Base-by-base conservation (phyloP, 2,797 vertebrate species). In the Falco rusticolus region DNA sequence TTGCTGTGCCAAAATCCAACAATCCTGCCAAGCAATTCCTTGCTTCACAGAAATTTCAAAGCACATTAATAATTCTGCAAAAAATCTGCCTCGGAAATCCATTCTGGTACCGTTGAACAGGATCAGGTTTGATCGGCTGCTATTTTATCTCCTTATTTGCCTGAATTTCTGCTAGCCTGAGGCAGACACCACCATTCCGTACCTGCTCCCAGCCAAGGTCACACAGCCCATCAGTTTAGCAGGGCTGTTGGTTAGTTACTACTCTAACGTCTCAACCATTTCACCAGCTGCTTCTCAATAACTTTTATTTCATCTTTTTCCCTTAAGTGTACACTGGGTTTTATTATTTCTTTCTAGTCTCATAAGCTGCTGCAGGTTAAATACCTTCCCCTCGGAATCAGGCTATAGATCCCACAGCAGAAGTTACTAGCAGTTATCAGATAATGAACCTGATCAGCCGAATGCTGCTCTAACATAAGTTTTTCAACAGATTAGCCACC, bases 171-270 rank as follows among this genome's bases (percentile, higher is more conserved):
- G 24, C 41, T 33, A 59, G 18, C 54, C n/a, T 0, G 0, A 41
- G 41, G 16, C 45, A 71, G 20, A 33, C 33, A 22, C 2, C 13
- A 15, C 20, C 41, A 6, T 51, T 39, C 48, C 3, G 0, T 22
- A 29, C 21, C 72, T 69, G 39, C 31, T 86, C 45, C 80, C 60
- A 80, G 21, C 29, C 31, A 83, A 86, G 80, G 76, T 76, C 76
- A 56, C 0, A 0, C 54, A 85, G 56, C 53, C 51, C 2, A 1
- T 10, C 0, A 0, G 57, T 60, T 89, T n/a, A 77, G 48, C 65
- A 75, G 45, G 19, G 77, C 33, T 81, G 48, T n/a, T 74, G 57
- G 47, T 75, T 61, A 6, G 43, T 59, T 78, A 31, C 33, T 75
- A 41, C 56, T 68, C 14, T 39, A 90, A 81, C 31, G 64, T 53